Percentiles rank a stretch among this genome's conserved stretches.
phyloP scores from a whole-genome alignment of 2,888 invertebrate species.

The Epinotia nisella region DNA sequence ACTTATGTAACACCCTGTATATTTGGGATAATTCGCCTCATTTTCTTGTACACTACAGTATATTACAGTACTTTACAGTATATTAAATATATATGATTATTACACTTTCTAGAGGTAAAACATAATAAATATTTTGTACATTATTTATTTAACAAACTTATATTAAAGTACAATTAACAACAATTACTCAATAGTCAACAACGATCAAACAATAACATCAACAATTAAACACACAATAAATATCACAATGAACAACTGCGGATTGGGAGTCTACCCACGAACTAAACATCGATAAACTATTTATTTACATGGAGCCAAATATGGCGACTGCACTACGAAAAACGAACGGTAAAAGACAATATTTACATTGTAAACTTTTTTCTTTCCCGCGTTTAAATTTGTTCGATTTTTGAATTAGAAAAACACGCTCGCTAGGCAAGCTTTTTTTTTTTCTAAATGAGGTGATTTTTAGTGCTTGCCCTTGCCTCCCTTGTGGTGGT shows the following conservation, averaged over 20 bases:
- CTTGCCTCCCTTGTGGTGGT: constrained; percentile 86
- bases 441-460: constrained; percentile 53
- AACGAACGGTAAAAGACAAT: constrained; percentile 33
- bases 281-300: constrained; percentile 31
- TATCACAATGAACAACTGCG: constrained; percentile 76
- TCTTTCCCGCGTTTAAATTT: constrained; percentile 29
- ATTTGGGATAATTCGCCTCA: no score
- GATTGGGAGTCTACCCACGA: constrained; percentile 43
- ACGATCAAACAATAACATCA: constrained; percentile 69
- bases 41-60: no score
- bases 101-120: not conserved
- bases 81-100: no score
- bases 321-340: constrained; percentile 15
- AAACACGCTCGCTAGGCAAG: constrained; percentile 60
- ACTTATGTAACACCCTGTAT: no score
- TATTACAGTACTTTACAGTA: no score
- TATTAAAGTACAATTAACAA: constrained; percentile 64
- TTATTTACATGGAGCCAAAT: constrained; percentile 36
- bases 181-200: constrained; percentile 83
- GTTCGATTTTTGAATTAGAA: constrained; percentile 37
- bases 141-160: constrained; percentile 55
- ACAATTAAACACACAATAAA: constrained; percentile 77
- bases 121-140: constrained; percentile 43
- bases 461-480: constrained; percentile 75
- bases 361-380: constrained; percentile 45